Evolutionary conservation across 1,140 invertebrate species (phyloP).

Genomic region (Acyrthosiphon pisum): DNA sequence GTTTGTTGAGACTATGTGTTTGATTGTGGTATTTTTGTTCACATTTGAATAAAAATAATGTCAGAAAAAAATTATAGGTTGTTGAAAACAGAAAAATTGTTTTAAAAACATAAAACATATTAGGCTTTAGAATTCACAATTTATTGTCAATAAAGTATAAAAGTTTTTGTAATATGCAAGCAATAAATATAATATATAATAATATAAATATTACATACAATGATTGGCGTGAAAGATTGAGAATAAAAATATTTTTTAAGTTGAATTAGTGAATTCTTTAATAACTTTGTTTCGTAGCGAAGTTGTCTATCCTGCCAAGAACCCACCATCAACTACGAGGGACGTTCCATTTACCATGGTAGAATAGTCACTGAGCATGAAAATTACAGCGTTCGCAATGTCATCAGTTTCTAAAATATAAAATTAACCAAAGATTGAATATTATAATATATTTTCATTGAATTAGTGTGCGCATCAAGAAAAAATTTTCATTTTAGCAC

Average conservation of each 20-base stretch:
- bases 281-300: background rate
- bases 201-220: background rate
- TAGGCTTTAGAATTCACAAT: background rate
- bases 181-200: background rate
- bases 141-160: background rate
- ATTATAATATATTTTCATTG: background rate
- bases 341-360: constrained; percentile 81
- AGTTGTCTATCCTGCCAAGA: constrained; percentile 61
- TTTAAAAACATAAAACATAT: background rate
- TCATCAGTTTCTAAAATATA: constrained; percentile 79
- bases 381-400: constrained; percentile 81
- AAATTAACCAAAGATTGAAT: constrained; percentile 58
- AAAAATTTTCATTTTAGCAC: background rate
- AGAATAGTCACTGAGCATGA: constrained; percentile 82
- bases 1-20: too few relatives aligned
- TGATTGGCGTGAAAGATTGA: too few relatives aligned
- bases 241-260: too few relatives aligned
- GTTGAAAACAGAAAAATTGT: too few relatives aligned
- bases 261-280: too few relatives aligned
- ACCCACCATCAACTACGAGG: constrained; percentile 86
- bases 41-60: too few relatives aligned
- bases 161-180: background rate
- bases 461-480: background rate
- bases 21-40: too few relatives aligned
- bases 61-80: too few relatives aligned